These are phyloP conservation scores for Nasonia longicornis DNA, from an alignment of 1,140 invertebrate genomes.

Conservation along the genomic window DNA sequence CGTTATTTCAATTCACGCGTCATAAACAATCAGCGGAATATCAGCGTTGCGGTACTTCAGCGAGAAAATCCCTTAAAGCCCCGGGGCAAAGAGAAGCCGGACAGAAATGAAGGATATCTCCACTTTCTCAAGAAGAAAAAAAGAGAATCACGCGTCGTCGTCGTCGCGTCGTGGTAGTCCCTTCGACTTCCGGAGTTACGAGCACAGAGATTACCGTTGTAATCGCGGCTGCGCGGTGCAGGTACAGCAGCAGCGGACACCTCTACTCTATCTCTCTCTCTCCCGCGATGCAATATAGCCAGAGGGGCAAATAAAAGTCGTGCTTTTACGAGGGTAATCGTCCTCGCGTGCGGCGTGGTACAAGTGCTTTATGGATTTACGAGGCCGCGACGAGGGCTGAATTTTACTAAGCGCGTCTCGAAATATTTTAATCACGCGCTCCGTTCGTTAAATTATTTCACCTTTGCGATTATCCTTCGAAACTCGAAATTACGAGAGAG, in stretches of 20 bases:
- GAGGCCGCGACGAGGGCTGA: background rate
- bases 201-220: constrained; percentile 37
- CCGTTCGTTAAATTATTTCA: background rate
- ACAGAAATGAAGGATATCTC: constrained; percentile 17
- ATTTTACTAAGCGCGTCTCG: constrained; percentile 11
- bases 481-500: background rate
- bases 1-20: constrained; percentile 28
- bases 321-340: constrained; percentile 41
- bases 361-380: constrained; percentile 37
- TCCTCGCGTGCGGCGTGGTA: constrained; percentile 4
- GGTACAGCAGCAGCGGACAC: constrained; percentile 13
- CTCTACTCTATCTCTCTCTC: constrained; percentile 16
- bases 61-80: constrained; percentile 16
- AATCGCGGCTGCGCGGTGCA: constrained; percentile 12
- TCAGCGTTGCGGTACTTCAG: background rate
- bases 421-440: background rate
- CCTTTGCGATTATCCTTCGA: background rate
- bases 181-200: constrained; percentile 28
- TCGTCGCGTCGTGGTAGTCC: too few relatives aligned
- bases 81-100: background rate
- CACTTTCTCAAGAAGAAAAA: background rate
- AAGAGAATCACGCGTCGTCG: background rate
- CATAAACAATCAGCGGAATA: constrained; percentile 33
- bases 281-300: constrained; percentile 14
- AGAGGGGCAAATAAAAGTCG: constrained; percentile 32